Evolutionary conservation across 2,888 invertebrate genomes (phyloP), one percentile per base, ranked within the genome.

Genomic region (Spodoptera picta): DNA sequence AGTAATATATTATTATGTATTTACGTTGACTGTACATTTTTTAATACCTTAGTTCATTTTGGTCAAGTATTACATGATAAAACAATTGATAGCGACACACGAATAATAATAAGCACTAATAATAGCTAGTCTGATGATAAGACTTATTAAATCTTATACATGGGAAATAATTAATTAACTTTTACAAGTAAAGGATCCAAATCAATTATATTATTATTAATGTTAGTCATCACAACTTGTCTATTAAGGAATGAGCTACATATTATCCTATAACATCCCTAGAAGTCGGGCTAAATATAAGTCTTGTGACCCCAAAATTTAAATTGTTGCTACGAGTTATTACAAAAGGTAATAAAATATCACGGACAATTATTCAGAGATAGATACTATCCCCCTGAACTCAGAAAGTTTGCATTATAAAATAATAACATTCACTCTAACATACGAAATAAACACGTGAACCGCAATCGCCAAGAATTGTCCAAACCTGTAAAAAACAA

Each of bases 341-440:
- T 43, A 50, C 44, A 54, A n/a, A 36, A 51, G 49, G 54, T 75
- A 59, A 59, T 44, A 44, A 12, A 36, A 36, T 36, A 62, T 31
- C 31, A 63, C 45, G 50, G 48, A 31, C 60, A 61, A 59, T 63
- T 51, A 66, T 46, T 60, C 62, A 41, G 73, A 76, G 78, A 80
- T 78, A 81, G 77, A 78, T 78, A 68, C 75, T 75, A 80, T 72
- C 80, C 72, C 70, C 44, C 53, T 65, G 60, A 67, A 50, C 52
- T 67, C 65, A 36, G 42, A 52, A 62, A 59, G 31, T 49, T 56
- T 65, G 61, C 50, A 64, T 60, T 60, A 36, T 64, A 66, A 73
- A 75, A 68, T 58, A 68, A 75, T 60, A 65, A 62, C 71, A 69
- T 77, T 71, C 71, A 75, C 45, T 66, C 70, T 58, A 67, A 61